Conservation (phyloP, 2,113 vertebrate genomes). For the Fukomys damarensis region DNA sequence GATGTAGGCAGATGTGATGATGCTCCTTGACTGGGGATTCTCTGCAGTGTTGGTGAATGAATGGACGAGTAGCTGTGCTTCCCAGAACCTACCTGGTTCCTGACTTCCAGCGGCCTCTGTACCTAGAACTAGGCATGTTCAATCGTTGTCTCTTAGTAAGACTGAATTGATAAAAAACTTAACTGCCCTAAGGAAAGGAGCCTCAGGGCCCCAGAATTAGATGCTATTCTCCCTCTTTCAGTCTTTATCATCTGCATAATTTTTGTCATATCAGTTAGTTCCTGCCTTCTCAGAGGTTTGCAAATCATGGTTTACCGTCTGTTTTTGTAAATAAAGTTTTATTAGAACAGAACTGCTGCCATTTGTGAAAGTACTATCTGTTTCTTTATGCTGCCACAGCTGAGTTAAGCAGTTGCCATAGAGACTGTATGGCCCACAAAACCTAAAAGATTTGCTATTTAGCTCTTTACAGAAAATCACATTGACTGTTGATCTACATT, state of each 20-base stretch:
- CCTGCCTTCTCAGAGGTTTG: not conserved
- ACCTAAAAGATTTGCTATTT: not conserved
- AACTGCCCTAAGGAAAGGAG: not conserved
- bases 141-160: not conserved
- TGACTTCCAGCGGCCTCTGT: not conserved
- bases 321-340: slow-evolving; percentile 49
- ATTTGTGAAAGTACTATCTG: not conserved
- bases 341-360: not conserved
- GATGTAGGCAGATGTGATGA: not conserved
- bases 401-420: not conserved
- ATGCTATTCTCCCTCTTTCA: not conserved
- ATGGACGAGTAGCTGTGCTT: not conserved
- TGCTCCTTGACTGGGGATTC: not conserved
- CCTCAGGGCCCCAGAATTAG: not conserved
- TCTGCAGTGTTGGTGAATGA: not conserved
- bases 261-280: not conserved
- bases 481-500: not conserved
- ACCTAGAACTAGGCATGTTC: no score
- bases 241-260: not conserved
- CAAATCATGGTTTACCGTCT: not conserved
- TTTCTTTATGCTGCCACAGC: rapidly evolving
- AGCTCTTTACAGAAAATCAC: not conserved
- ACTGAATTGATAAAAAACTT: not conserved
- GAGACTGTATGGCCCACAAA: not conserved
- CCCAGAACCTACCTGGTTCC: not conserved